Evolutionary conservation across 2,797 vertebrate species (phyloP).

Genomic region (Vespertilio murinus): DNA sequence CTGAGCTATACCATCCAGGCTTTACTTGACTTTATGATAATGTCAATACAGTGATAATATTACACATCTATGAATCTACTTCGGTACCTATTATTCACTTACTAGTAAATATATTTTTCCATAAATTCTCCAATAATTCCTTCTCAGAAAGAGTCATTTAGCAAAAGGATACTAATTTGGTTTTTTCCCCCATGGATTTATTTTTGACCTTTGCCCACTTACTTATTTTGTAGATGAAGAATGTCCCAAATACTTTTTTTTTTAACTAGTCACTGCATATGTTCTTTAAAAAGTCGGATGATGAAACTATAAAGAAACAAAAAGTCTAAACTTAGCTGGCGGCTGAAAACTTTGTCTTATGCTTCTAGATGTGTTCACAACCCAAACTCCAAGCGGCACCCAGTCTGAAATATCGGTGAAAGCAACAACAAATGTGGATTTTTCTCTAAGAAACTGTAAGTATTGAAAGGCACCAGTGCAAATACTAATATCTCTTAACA

Average conservation of each 20-base stretch:
- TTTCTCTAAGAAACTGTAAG: conserved; percentile 69
- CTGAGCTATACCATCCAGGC: background rate
- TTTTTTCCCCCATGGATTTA: background rate
- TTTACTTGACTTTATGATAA: background rate
- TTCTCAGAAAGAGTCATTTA: background rate
- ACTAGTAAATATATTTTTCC: background rate
- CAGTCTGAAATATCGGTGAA: conserved; percentile 52
- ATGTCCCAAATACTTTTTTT: background rate
- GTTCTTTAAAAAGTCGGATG: background rate
- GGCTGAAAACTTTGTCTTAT: conserved; percentile 47
- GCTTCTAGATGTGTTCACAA: conserved; percentile 67
- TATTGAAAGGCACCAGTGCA: background rate
- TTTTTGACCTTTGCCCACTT: background rate
- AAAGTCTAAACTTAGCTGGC: background rate
- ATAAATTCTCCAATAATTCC: background rate
- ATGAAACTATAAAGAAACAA: background rate
- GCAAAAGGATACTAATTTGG: background rate
- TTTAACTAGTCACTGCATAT: background rate
- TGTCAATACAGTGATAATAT: background rate
- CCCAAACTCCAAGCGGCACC: background rate
- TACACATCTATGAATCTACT: background rate
- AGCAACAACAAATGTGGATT: conserved; percentile 54
- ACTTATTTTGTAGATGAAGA: conserved; percentile 38
- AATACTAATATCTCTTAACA: background rate
- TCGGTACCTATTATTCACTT: background rate